Conservation (phyloP, 2,888 invertebrate genomes). For the Synanthedon tipuliformis region DNA sequence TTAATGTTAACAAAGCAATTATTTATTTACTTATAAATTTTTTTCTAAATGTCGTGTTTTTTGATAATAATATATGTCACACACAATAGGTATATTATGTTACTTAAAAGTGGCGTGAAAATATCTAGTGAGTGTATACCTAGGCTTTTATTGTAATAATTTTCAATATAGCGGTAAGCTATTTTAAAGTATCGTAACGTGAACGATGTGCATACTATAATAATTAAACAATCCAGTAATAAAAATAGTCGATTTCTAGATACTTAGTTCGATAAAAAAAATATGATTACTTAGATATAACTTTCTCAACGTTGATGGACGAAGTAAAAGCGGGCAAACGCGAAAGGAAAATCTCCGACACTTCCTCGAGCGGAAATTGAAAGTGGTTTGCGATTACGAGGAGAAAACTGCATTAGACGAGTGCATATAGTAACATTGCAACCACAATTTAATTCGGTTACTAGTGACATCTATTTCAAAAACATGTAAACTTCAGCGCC, state of each 20-base stretch:
- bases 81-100: too few species aligned
- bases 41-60: too few species aligned
- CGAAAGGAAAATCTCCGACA: constrained; percentile 57
- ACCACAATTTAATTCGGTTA: not conserved
- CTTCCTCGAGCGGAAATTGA: constrained; percentile 67
- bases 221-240: too few species aligned
- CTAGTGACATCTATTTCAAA: not conserved
- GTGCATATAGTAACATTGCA: not conserved
- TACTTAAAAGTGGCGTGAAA: too few species aligned
- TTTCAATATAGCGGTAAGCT: too few species aligned
- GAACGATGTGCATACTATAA: too few species aligned
- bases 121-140: too few species aligned
- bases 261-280: not conserved
- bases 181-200: too few species aligned
- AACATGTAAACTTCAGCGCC: not conserved
- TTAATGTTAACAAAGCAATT: too few species aligned
- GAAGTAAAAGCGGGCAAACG: constrained; percentile 50
- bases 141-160: too few species aligned
- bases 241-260: not conserved
- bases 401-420: constrained; percentile 48
- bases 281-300: constrained; percentile 1
- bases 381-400: constrained; percentile 45
- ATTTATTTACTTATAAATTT: too few species aligned
- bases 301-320: constrained; percentile 4
- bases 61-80: too few species aligned